phyloP scores from a whole-genome alignment of 2,113 vertebrate species.

The Narcine bancroftii region DNA sequence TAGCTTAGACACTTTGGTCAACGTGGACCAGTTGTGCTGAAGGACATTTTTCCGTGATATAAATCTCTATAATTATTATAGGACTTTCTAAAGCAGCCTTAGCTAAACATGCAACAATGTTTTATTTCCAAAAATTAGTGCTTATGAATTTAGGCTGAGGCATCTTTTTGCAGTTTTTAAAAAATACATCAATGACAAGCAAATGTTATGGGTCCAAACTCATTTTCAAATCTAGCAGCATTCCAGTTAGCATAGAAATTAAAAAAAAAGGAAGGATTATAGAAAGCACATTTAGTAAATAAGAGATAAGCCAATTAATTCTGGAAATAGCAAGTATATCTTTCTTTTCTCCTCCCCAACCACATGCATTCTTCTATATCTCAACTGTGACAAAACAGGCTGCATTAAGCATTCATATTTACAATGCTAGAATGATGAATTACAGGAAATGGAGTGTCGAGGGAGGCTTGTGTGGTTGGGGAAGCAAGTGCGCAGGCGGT shows the following conservation, averaged over 20 bases:
- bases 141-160: not conserved
- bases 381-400: constrained; percentile 10
- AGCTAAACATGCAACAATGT: no score
- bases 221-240: not conserved
- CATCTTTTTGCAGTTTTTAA: not conserved
- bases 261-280: not conserved
- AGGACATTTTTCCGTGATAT: no score
- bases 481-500: not conserved
- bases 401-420: constrained; percentile 30
- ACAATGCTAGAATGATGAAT: constrained; percentile 2
- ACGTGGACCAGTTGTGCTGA: no score
- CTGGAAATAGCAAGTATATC: not conserved
- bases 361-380: not conserved
- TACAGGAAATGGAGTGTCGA: constrained; percentile 12
- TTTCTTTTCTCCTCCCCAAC: not conserved
- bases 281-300: not conserved
- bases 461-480: constrained; percentile 4
- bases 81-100: no score
- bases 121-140: no score
- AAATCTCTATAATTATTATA: no score
- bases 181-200: not conserved
- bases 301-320: constrained; percentile 8
- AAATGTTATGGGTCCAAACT: not conserved
- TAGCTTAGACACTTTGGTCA: no score
- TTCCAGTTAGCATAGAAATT: not conserved